These are phyloP conservation scores for Aptenodytes patagonicus DNA, from an alignment of 2,113 vertebrate species.

Conservation along the genomic window DNA sequence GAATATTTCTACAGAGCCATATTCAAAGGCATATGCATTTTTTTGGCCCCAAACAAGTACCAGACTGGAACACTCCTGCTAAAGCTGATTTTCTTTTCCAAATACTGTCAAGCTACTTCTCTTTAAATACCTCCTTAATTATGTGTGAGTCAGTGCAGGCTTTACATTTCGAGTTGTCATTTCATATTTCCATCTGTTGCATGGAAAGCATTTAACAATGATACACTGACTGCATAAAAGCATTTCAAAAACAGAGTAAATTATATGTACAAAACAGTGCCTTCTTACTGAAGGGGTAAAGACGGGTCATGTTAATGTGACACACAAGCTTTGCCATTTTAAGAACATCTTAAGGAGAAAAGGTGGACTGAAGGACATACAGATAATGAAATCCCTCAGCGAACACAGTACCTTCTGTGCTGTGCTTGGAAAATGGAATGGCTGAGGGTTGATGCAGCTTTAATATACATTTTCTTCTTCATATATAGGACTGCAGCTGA, in stretches of 20 bases:
- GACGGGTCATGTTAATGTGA: neutral
- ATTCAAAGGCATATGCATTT: neutral
- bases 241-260: neutral
- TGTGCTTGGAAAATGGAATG: neutral
- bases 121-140: slow-evolving; percentile 51
- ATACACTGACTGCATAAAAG: neutral
- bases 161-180: slow-evolving; percentile 51
- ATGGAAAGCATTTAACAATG: neutral
- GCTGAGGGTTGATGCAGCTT: neutral
- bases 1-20: neutral
- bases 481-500: neutral
- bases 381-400: neutral
- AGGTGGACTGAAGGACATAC: neutral
- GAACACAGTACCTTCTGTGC: neutral
- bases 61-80: neutral
- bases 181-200: slow-evolving; percentile 51
- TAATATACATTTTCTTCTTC: neutral
- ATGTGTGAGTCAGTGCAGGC: neutral
- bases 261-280: neutral
- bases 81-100: slow-evolving; percentile 5
- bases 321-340: neutral
- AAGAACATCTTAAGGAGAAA: neutral
- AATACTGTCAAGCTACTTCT: slow-evolving; percentile 17
- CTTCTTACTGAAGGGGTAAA: neutral
- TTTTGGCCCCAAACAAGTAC: neutral